Conservation (phyloP, 2,888 invertebrate species). For the Hesperia comma region DNA sequence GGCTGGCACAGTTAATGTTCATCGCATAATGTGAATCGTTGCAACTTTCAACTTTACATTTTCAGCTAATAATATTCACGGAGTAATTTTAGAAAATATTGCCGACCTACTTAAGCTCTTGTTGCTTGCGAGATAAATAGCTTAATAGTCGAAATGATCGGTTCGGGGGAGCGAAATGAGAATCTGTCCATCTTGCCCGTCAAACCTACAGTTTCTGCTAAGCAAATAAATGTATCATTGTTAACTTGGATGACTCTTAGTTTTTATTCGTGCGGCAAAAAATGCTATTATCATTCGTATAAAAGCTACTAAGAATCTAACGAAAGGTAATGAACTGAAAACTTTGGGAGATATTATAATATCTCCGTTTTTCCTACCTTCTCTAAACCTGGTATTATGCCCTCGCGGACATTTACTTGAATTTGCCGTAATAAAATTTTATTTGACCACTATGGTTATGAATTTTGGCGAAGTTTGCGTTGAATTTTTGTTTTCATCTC, state of each 20-base stretch:
- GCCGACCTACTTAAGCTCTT: conserved; percentile 3
- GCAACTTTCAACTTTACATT: conserved; percentile 31
- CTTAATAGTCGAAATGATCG: conserved; percentile 7
- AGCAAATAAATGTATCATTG: not conserved
- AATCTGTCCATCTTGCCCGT: not conserved
- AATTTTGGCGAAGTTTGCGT: not conserved
- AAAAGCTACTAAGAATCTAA: conserved; percentile 17
- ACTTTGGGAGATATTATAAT: conserved; percentile 20
- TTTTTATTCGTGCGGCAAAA: not conserved
- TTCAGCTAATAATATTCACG: conserved; percentile 31
- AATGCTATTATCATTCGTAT: conserved; percentile 7
- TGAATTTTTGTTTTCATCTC: not conserved
- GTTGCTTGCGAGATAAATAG: not conserved
- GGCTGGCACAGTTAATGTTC: conserved; percentile 37
- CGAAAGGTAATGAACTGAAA: conserved; percentile 31
- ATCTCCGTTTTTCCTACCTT: conserved; percentile 22
- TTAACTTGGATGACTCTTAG: conserved; percentile 3
- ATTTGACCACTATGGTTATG: conserved; percentile 17
- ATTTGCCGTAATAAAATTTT: conserved; percentile 31
- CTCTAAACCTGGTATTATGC: conserved; percentile 27
- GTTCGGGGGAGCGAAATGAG: not conserved
- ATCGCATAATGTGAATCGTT: conserved; percentile 37
- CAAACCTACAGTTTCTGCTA: not conserved
- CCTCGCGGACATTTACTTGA: conserved; percentile 19
- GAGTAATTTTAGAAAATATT: conserved; percentile 17